Evolutionary conservation across 2,888 invertebrate genomes (phyloP), one percentile per base, ranked within the genome.

Genomic region (Drosophila borborema): DNA sequence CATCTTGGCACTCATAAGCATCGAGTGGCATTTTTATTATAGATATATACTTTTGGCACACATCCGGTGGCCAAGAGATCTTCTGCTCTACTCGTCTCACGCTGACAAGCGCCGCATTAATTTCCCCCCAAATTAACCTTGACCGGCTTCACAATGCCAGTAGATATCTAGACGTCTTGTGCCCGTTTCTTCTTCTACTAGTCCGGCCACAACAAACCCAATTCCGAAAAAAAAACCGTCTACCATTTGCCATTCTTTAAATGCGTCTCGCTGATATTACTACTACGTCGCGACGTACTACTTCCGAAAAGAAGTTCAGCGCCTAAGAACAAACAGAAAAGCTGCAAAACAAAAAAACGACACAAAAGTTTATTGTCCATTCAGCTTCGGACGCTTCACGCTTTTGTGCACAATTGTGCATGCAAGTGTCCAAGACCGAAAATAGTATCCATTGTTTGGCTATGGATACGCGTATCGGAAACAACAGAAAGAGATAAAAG

Each of bases 341-440:
- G 38, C n/a, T 6, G 28, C 5, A 23, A 23, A 14, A 28, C 16
- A 54, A 40, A 55, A 55, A 41, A 55, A 41, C 10, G 54, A 78
- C 46, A 74, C 71, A 72, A 66, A 74, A 80, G 77, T 75, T 86
- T 80, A 85, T 86, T 88, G 89, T 89, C 89, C 83, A 73, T 73
- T 75, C 71, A 86, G 62, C 53, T 68, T 82, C 61, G 65, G 65
- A 62, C 60, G 68, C 87, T 85, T 85, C 89, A 85, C 90, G 85
- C 85, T 80, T 85, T 90, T 90, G 74, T 86, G 85, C 89, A 90
- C 90, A 90, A 90, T 85, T 85, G 86, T 90, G 85, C 85, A 88
- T 88, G 84, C 84, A 88, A 82, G 90, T 85, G 84, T 80, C 86
- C 77, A 74, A 88, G 77, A 72, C 84, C 89, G 72, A 85, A 90